Conservation (phyloP, 2,113 vertebrate species). For the Notechis scutatus region DNA sequence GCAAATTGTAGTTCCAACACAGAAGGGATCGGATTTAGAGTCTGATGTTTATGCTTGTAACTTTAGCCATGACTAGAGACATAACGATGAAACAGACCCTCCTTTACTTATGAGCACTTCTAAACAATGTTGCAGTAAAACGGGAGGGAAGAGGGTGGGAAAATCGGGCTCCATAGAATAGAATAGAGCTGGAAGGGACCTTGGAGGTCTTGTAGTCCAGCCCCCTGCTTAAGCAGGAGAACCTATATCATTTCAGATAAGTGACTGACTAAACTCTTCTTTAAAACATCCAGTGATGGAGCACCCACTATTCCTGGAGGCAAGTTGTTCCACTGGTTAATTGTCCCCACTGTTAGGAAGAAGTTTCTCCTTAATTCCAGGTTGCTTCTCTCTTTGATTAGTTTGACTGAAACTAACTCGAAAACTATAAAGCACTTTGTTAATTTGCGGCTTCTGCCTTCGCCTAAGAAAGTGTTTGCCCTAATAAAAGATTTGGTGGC, state of each 20-base stretch:
- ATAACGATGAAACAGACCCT: neutral
- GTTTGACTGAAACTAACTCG: neutral
- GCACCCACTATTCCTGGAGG: too few species aligned
- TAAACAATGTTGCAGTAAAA: neutral
- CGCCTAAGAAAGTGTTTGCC: neutral
- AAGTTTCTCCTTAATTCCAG: too few species aligned
- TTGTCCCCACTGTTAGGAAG: too few species aligned
- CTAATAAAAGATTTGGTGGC: neutral
- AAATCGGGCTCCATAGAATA: neutral
- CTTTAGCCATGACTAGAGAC: neutral
- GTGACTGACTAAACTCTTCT: too few species aligned
- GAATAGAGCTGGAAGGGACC: too few species aligned
- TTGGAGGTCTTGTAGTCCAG: too few species aligned
- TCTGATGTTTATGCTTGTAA: neutral
- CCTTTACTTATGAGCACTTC: neutral
- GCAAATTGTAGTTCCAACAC: neutral
- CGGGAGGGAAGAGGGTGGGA: neutral
- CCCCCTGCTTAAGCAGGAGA: too few species aligned
- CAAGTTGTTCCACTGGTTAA: too few species aligned
- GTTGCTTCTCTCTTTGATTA: too few species aligned
- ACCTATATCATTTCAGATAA: too few species aligned
- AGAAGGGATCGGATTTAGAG: neutral
- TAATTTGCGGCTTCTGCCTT: neutral
- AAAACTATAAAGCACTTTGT: neutral
- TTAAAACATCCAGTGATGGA: too few species aligned